A percentile compares a stretch with the other conserved stretches of the same genome.
phyloP scores from a whole-genome alignment of 2,888 invertebrate genomes.

The Spilarctia lutea region DNA sequence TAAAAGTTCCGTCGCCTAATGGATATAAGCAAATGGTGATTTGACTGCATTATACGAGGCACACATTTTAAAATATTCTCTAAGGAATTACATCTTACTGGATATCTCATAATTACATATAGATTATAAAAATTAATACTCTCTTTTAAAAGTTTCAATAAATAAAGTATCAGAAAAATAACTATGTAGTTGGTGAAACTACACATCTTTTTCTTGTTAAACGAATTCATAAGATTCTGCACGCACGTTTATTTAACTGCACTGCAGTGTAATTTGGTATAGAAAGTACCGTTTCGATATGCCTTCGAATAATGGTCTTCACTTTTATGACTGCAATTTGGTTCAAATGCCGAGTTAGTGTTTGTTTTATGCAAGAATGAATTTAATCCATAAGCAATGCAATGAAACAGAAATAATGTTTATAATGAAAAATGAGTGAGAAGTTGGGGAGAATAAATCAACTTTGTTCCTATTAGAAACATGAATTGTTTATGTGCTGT shows the following conservation, averaged over 20 bases:
- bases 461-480: slow-evolving; percentile 27
- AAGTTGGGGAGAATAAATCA: slow-evolving; percentile 34
- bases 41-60: neutral
- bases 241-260: slow-evolving; percentile 54
- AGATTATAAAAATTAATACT: neutral
- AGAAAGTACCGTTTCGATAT: slow-evolving; percentile 81
- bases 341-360: slow-evolving; percentile 76
- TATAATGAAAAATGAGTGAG: slow-evolving; percentile 8
- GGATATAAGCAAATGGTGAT: slow-evolving; percentile 32
- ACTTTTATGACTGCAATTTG: slow-evolving; percentile 84
- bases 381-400: slow-evolving; percentile 62
- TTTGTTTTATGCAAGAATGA: slow-evolving; percentile 82
- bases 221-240: slow-evolving; percentile 27
- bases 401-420: slow-evolving; percentile 53
- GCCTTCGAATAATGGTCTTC: slow-evolving; percentile 82
- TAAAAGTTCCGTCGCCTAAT: slow-evolving; percentile 39
- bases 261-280: slow-evolving; percentile 68
- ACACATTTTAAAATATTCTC: neutral
- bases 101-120: neutral
- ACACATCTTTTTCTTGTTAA: slow-evolving; percentile 34
- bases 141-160: neutral
- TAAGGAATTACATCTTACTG: neutral
- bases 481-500: slow-evolving; percentile 38
- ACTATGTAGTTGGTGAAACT: neutral
- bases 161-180: neutral